phyloP scores from a whole-genome alignment of 2,797 vertebrate genomes.

The Rhincodon typus region DNA sequence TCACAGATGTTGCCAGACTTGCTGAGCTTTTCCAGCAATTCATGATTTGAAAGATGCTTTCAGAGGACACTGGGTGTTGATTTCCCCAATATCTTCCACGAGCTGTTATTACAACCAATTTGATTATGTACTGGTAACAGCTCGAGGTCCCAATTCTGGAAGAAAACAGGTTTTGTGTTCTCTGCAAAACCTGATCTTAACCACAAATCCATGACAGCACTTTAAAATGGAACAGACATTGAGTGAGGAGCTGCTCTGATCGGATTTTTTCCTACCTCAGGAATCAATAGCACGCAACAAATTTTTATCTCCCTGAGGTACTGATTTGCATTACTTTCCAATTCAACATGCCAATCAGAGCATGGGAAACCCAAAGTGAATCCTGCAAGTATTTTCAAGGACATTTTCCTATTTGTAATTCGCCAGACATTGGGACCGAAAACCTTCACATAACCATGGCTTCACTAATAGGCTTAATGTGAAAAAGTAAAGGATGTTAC shows the following conservation, averaged over 20 bases:
- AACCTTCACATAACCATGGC: background rate
- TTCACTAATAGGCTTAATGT: background rate
- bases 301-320: background rate
- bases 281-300: background rate
- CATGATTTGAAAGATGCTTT: no score
- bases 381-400: background rate
- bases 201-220: conserved; percentile 3
- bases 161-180: background rate
- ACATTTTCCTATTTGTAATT: background rate
- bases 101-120: background rate
- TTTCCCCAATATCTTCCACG: background rate
- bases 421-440: background rate
- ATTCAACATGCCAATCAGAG: background rate
- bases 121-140: background rate
- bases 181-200: background rate
- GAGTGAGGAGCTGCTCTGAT: background rate
- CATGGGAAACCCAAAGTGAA: background rate
- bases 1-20: no score
- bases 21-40: no score
- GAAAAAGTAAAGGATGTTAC: background rate
- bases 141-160: background rate
- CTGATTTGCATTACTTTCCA: background rate
- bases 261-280: background rate
- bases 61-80: no score
- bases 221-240: background rate